Conservation (phyloP, 2,797 vertebrate species). For the Mustela erminea region DNA sequence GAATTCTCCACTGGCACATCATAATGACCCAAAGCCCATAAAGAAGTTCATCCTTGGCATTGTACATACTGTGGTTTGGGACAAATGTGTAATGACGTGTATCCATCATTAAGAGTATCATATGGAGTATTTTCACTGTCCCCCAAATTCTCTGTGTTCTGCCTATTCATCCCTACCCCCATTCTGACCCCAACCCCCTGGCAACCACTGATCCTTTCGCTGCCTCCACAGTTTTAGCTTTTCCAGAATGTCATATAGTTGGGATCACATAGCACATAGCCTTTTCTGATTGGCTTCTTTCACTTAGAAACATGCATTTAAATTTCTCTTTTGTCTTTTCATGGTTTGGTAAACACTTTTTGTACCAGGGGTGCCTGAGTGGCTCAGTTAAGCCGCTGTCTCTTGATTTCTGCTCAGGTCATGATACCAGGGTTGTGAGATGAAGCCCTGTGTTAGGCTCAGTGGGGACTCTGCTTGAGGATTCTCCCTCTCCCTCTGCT, state of each 20-base stretch:
- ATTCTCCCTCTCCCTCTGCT: neutral
- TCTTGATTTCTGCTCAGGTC: neutral
- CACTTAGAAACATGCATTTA: neutral
- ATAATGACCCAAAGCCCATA: neutral
- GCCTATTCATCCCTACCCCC: neutral
- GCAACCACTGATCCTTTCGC: neutral
- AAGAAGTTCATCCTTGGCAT: neutral
- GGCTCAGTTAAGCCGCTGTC: neutral
- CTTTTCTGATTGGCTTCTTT: neutral
- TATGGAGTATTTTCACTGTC: neutral
- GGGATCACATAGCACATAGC: neutral
- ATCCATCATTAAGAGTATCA: neutral
- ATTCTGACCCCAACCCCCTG: no score
- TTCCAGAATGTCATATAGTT: neutral
- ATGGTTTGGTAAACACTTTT: neutral
- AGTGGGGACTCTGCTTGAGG: neutral
- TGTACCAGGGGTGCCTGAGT: neutral
- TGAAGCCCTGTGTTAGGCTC: neutral
- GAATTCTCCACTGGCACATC: neutral
- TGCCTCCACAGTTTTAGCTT: neutral
- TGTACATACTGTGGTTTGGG: neutral
- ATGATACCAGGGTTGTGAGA: neutral
- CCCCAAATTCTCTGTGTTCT: neutral
- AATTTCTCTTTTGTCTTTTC: neutral
- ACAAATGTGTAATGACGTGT: neutral